Base-by-base conservation (phyloP, 2,888 invertebrate species). In the Miltochrista miniata region DNA sequence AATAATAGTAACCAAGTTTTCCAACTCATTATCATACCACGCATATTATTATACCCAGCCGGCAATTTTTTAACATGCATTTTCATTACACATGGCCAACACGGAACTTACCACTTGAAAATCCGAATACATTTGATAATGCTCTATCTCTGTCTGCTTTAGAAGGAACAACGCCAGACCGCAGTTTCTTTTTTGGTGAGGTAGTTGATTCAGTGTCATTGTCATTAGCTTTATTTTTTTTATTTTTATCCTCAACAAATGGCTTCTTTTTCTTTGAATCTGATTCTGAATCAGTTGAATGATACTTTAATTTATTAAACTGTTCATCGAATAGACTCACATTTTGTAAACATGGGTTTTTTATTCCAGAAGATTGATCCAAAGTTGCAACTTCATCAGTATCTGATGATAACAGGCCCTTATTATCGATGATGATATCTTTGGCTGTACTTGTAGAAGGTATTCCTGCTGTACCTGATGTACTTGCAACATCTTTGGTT, bases 61-160 rank as follows among this genome's bases (percentile, higher is more conserved):
- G 18, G 18, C 18, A 24, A 24, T 24, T 24, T 4, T 24, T 24
- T 24, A 24, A 24, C 18, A 5, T 29, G 29, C 31, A 11, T 31
- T 7, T 31, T 38, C 18, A 38, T 18, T 36, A 37, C 11, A 15
- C 52, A 51, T 37, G 41, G 34, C 56, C 54, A 48, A 40, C 51
- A 45, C 31, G 45, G 40, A 60, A 90, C 89, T 90, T 80, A 90
- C 90, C 88, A 70, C 78, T 79, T 30, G 80, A 56, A 66, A 85
- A 84, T 82, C 90, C 90, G 74, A 90, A 87, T 37, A 86, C 61
- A 72, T 81, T 81, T 39, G 82, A 74, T 62, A 89, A 70, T 39
- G 75, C 76, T 55, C 68, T 82, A 35, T 79, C 74, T 50, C 74
- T 79, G 49, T 79, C 71, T 24, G 57, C 54, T 48, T 70, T 79